Percentiles rank a stretch among this genome's conserved stretches.
Evolutionary conservation across 2,888 invertebrate genomes (phyloP).

Genomic region (Alentia gelatinosa): DNA sequence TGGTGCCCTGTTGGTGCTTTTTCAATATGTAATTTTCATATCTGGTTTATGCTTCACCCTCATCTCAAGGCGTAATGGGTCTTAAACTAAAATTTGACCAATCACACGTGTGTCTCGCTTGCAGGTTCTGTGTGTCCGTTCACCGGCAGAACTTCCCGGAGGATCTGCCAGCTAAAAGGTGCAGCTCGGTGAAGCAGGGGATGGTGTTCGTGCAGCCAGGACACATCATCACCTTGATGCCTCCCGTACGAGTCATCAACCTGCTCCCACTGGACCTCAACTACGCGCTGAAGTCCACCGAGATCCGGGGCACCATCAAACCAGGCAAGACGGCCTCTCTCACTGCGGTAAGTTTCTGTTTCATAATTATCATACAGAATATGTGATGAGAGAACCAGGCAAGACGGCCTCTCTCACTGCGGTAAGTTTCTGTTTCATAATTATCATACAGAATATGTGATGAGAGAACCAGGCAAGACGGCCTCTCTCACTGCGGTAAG

Average conservation of each 20-base stretch:
- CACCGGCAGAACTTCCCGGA: conserved; percentile 90
- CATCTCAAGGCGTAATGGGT: too few relatives aligned
- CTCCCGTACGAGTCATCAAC: conserved; percentile 92
- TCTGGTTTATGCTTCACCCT: too few relatives aligned
- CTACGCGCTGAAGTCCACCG: conserved; percentile 77
- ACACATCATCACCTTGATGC: conserved; percentile 91
- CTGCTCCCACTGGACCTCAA: conserved; percentile 87
- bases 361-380: too few relatives aligned
- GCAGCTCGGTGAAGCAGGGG: conserved; percentile 52
- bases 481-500: conserved; percentile 79
- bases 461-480: conserved; percentile 82
- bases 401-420: conserved; percentile 79
- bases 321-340: conserved; percentile 81
- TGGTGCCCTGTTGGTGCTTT: too few relatives aligned
- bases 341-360: conserved; percentile 79
- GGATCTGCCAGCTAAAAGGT: conserved; percentile 79
- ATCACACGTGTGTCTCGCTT: background rate
- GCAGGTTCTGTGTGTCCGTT: conserved; percentile 90
- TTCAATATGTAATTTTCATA: too few relatives aligned
- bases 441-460: too few relatives aligned
- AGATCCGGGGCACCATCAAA: conserved; percentile 78
- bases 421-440: too few relatives aligned
- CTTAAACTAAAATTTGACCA: too few relatives aligned
- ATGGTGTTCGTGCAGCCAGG: conserved; percentile 85
- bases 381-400: too few relatives aligned